Evolutionary conservation across 2,797 vertebrate genomes (phyloP).

Genomic region (Capromys pilorides): DNA sequence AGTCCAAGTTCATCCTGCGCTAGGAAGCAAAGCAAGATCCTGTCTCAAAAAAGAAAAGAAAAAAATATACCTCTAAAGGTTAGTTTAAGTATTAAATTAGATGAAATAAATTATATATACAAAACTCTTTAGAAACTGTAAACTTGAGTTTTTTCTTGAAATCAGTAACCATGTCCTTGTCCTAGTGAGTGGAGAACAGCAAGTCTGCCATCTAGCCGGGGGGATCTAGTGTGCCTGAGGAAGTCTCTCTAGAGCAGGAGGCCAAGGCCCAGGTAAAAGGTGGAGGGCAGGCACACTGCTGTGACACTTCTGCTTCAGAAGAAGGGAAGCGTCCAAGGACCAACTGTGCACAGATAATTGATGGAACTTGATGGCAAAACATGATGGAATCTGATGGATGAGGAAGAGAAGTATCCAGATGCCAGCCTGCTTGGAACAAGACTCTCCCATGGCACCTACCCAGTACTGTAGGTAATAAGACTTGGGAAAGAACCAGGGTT

Average conservation of each 20-base stretch:
- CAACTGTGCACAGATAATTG: neutral
- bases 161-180: neutral
- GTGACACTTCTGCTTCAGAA: neutral
- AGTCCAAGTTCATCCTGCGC: neutral
- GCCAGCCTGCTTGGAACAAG: neutral
- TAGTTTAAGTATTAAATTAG: neutral
- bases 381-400: neutral
- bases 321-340: neutral
- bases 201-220: accelerated
- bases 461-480: neutral
- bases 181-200: neutral
- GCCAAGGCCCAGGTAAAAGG: no score
- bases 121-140: neutral
- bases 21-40: neutral
- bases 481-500: neutral
- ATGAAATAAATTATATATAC: neutral
- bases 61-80: neutral
- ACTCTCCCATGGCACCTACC: accelerated
- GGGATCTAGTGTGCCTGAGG: neutral
- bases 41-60: neutral
- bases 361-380: neutral
- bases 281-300: neutral
- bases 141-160: neutral
- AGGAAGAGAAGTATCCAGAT: neutral
- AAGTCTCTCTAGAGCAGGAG: neutral